Evolutionary conservation across 1,140 invertebrate species (phyloP).

Genomic region (Macrosteles quadrilineatus): DNA sequence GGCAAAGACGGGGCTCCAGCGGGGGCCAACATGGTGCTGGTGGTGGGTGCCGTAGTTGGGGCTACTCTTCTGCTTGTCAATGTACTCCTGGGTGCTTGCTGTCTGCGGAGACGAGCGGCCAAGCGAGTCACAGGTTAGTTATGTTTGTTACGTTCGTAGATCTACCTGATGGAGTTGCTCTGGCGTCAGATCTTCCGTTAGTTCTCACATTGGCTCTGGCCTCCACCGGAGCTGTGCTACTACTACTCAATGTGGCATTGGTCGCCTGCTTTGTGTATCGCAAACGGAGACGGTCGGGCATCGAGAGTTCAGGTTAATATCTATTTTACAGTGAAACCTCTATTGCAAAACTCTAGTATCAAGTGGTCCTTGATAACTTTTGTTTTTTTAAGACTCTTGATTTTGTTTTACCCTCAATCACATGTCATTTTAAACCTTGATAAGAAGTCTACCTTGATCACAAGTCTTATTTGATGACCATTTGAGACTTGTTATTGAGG

Average conservation of each 20-base stretch:
- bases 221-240: conserved; percentile 72
- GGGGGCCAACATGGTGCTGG: conserved; percentile 59
- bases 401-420: no score
- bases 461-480: no score
- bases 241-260: conserved; percentile 78
- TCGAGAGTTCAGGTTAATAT: conserved; percentile 28
- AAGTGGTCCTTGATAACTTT: no score
- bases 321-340: no score
- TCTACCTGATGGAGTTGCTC: conserved; percentile 62
- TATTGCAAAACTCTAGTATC: no score
- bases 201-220: conserved; percentile 81
- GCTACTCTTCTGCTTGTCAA: conserved; percentile 74
- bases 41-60: conserved; percentile 71
- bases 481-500: no score
- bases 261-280: conserved; percentile 83
- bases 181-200: conserved; percentile 69
- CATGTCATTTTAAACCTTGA: no score
- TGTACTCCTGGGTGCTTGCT: conserved; percentile 84
- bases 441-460: no score
- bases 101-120: conserved; percentile 73
- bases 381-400: no score
- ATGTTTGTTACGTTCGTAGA: conserved; percentile 49
- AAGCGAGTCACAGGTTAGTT: conserved; percentile 65
- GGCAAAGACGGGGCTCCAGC: conserved; percentile 34
- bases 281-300: conserved; percentile 53